Percentiles rank a stretch among this genome's conserved stretches.
These are phyloP conservation scores for Anarhynchus alexandrinus DNA, from an alignment of 2,113 vertebrate species.

Conservation along the genomic window DNA sequence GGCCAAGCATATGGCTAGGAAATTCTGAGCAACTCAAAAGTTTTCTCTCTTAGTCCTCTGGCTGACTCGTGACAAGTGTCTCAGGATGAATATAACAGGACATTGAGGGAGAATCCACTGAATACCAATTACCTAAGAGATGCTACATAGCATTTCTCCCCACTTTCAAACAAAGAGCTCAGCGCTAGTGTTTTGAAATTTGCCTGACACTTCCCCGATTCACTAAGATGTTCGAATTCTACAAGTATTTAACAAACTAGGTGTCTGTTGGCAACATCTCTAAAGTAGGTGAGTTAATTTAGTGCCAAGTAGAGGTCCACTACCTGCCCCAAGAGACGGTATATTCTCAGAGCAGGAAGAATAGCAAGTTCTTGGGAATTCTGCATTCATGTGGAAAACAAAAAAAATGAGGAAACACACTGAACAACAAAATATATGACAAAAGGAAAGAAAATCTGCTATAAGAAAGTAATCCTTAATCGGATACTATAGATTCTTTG, in stretches of 20 bases:
- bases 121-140: slow-evolving; percentile 24
- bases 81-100: slow-evolving; percentile 34
- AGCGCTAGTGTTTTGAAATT: background rate
- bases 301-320: background rate
- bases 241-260: background rate
- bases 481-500: background rate
- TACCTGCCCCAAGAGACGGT: background rate
- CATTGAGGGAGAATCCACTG: background rate
- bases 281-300: background rate
- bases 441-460: background rate
- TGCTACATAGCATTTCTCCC: background rate
- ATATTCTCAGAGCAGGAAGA: background rate
- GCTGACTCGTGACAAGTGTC: slow-evolving; percentile 23
- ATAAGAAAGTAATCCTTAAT: background rate
- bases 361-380: background rate
- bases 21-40: slow-evolving; percentile 35
- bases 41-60: slow-evolving; percentile 45
- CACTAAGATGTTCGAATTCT: background rate
- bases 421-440: background rate
- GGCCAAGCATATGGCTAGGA: slow-evolving; percentile 15
- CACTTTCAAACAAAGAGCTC: background rate
- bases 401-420: background rate
- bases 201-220: background rate
- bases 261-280: background rate
- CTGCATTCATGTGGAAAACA: background rate